Conservation (phyloP, 2,797 vertebrate genomes). For the Presbytis comata region DNA sequence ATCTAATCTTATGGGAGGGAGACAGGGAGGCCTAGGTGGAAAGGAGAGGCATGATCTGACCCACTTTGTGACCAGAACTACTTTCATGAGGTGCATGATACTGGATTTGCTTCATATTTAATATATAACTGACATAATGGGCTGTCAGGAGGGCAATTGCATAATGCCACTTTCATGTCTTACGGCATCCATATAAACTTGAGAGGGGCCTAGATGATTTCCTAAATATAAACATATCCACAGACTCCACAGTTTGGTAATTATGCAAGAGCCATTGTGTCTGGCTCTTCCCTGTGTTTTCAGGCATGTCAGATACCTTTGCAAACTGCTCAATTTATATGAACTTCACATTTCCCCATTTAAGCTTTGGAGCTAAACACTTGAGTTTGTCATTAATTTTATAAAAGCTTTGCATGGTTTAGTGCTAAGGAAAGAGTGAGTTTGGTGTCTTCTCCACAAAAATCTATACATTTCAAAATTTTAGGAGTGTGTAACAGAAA, state of each 20-base stretch:
- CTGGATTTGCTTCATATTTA: background rate
- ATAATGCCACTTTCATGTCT: background rate
- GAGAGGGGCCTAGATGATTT: background rate
- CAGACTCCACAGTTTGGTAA: background rate
- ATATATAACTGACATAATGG: background rate
- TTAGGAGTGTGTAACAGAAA: background rate
- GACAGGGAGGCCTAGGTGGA: background rate
- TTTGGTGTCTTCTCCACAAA: background rate
- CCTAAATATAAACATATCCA: background rate
- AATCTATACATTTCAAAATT: background rate
- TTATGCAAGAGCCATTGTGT: background rate
- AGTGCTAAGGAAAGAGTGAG: background rate
- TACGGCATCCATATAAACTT: background rate
- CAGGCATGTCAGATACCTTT: background rate
- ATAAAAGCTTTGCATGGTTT: background rate
- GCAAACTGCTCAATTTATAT: background rate
- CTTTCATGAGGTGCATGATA: background rate
- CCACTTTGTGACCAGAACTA: background rate
- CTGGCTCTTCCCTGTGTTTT: background rate
- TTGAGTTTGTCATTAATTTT: background rate
- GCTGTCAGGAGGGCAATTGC: background rate
- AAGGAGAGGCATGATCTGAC: background rate
- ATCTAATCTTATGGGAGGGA: background rate
- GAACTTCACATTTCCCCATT: background rate
- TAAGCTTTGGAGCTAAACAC: background rate